phyloP scores from a whole-genome alignment of 2,113 vertebrate genomes.

The Odontophorus gujanensis region DNA sequence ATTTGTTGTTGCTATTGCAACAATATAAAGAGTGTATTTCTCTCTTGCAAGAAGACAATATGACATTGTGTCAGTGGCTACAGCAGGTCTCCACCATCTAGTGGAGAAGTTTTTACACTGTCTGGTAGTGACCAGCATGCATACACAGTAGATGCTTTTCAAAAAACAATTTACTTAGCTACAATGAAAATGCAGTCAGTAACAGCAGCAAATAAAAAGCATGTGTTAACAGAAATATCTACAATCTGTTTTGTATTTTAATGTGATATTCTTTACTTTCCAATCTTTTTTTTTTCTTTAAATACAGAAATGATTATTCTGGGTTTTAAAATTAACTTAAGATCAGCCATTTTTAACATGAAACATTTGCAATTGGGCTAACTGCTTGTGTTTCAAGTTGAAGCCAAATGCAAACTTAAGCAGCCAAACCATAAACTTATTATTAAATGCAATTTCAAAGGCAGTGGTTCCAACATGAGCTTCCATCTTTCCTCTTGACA shows the following conservation, averaged over 20 bases:
- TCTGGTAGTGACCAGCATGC: neutral
- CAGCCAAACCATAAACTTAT: neutral
- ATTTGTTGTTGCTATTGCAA: neutral
- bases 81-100: neutral
- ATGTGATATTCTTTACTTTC: neutral
- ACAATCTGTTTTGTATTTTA: neutral
- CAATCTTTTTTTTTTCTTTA: neutral
- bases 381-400: constrained; percentile 10
- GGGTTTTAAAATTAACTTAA: neutral
- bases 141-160: neutral
- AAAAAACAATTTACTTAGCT: neutral
- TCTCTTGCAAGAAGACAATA: neutral
- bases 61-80: neutral
- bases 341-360: neutral
- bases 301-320: neutral
- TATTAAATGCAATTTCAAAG: constrained; percentile 23
- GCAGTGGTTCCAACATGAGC: neutral
- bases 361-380: neutral
- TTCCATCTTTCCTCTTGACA: neutral
- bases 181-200: neutral
- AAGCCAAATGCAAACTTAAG: neutral
- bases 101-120: neutral
- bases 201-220: neutral
- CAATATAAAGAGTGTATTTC: neutral
- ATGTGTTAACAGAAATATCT: neutral